phyloP scores from a whole-genome alignment of 2,113 vertebrate species.

The Actinemys pallida region DNA sequence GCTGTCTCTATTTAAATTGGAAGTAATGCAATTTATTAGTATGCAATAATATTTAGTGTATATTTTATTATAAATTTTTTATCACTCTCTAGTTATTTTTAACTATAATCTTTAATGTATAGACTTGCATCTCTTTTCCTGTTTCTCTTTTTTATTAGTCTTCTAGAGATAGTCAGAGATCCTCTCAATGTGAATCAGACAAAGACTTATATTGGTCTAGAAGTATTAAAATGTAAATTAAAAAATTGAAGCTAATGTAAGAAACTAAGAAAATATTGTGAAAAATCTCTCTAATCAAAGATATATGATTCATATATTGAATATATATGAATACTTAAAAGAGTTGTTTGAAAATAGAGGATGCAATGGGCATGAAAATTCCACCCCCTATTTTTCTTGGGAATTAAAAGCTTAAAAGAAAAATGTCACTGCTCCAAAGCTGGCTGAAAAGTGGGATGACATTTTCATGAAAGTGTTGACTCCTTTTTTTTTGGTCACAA shows the following conservation, averaged over 20 bases:
- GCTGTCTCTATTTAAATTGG: slow-evolving; percentile 41
- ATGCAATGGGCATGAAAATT: slow-evolving; percentile 19
- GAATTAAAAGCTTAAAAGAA: slow-evolving; percentile 4
- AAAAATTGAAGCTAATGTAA: slow-evolving; percentile 20
- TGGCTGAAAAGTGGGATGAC: not conserved
- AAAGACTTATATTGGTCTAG: slow-evolving; percentile 12
- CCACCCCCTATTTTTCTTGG: not conserved
- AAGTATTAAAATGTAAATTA: slow-evolving; percentile 62
- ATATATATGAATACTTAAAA: slow-evolving; percentile 4
- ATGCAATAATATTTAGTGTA: slow-evolving; percentile 37
- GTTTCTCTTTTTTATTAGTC: slow-evolving; percentile 45
- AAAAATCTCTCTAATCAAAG: slow-evolving; percentile 19
- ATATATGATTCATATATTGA: not conserved
- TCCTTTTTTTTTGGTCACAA: not conserved
- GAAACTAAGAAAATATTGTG: slow-evolving; percentile 47
- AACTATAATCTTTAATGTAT: slow-evolving; percentile 45
- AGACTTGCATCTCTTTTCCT: slow-evolving; percentile 46
- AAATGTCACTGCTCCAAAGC: not conserved
- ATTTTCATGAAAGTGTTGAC: slow-evolving; percentile 13
- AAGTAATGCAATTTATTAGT: slow-evolving; percentile 38
- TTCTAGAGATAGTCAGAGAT: slow-evolving; percentile 55
- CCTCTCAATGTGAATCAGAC: slow-evolving; percentile 37
- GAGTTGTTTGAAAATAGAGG: not conserved
- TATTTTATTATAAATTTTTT: slow-evolving; percentile 34
- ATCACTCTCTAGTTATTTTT: slow-evolving; percentile 30